Evolutionary conservation across 2,888 invertebrate genomes (phyloP).

Genomic region (Tetragnatha montana): DNA sequence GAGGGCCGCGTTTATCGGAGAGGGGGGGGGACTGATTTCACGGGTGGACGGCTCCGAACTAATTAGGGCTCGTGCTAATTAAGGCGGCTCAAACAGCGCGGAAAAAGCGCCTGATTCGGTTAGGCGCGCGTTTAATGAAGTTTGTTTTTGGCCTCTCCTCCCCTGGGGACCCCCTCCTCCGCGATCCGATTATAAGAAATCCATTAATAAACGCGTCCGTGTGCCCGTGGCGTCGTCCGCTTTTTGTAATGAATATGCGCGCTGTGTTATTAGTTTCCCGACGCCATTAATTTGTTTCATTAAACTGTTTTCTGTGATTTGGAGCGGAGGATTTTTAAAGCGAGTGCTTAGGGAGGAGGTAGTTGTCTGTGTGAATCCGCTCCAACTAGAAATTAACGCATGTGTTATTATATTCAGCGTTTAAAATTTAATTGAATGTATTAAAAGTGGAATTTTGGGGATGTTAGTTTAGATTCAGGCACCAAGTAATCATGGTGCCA

Average conservation of each 20-base stretch:
- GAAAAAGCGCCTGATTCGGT: too few species aligned
- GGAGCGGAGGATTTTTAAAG: background rate
- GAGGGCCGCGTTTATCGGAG: conserved; percentile 37
- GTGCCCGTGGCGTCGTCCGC: conserved; percentile 26
- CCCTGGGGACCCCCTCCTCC: conserved; percentile 14
- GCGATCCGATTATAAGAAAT: conserved; percentile 59
- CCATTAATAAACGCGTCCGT: conserved; percentile 49
- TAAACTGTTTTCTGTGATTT: background rate
- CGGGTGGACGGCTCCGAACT: conserved; percentile 30
- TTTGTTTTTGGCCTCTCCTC: conserved; percentile 56
- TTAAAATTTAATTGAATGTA: too few species aligned
- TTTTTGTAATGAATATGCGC: conserved; percentile 29
- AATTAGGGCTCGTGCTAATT: too few species aligned
- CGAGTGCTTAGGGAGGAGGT: background rate
- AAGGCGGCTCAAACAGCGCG: too few species aligned
- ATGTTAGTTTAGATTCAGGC: too few species aligned
- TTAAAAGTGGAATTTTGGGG: too few species aligned
- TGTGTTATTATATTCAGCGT: too few species aligned
- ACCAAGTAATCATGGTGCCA: too few species aligned
- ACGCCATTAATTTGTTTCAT: background rate
- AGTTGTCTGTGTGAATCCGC: too few species aligned
- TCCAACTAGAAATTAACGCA: too few species aligned
- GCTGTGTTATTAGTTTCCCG: background rate
- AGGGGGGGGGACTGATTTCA: conserved; percentile 59
- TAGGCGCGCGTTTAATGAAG: conserved; percentile 59